These are phyloP conservation scores for Oryctolagus cuniculus DNA, from an alignment of 2,113 vertebrate species.

Conservation along the genomic window DNA sequence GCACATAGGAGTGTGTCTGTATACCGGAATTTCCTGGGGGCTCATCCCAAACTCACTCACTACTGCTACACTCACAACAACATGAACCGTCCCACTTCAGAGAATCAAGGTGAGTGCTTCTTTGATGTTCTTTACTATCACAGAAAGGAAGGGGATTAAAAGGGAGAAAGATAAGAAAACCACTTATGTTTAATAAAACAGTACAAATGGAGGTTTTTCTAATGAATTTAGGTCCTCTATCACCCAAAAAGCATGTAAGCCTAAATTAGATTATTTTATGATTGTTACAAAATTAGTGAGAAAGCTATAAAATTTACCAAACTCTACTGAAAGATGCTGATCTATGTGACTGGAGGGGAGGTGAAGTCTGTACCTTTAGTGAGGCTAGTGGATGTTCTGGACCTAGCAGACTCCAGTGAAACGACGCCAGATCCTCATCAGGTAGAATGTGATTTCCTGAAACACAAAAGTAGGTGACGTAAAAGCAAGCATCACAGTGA, in stretches of 20 bases:
- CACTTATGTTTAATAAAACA: not conserved
- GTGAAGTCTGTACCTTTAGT: slow-evolving; percentile 92
- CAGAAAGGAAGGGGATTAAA: not conserved
- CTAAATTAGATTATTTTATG: not conserved
- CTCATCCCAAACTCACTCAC: not conserved
- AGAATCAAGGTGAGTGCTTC: not conserved
- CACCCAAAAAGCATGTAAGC: slow-evolving; percentile 12
- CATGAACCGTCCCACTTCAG: not conserved
- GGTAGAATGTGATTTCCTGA: slow-evolving; percentile 98
- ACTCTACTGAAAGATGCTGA: slow-evolving; percentile 10
- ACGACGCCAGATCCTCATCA: slow-evolving; percentile 99
- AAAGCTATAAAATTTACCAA: slow-evolving; percentile 44
- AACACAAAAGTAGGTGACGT: slow-evolving; percentile 84
- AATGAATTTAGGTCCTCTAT: not conserved
- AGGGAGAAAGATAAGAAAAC: not conserved
- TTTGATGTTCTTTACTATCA: not conserved
- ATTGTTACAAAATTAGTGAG: slow-evolving; percentile 22
- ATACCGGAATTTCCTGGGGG: not conserved
- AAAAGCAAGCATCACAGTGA: slow-evolving; percentile 49
- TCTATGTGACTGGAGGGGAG: slow-evolving; percentile 37
- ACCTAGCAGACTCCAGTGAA: slow-evolving; percentile 99
- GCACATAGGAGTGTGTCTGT: too few relatives aligned
- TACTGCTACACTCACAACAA: not conserved
- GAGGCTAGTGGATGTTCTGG: slow-evolving; percentile 98
- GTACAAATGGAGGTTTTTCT: not conserved